Evolutionary conservation across 1,140 invertebrate genomes (phyloP).

Genomic region (Cryptotermes secundus): DNA sequence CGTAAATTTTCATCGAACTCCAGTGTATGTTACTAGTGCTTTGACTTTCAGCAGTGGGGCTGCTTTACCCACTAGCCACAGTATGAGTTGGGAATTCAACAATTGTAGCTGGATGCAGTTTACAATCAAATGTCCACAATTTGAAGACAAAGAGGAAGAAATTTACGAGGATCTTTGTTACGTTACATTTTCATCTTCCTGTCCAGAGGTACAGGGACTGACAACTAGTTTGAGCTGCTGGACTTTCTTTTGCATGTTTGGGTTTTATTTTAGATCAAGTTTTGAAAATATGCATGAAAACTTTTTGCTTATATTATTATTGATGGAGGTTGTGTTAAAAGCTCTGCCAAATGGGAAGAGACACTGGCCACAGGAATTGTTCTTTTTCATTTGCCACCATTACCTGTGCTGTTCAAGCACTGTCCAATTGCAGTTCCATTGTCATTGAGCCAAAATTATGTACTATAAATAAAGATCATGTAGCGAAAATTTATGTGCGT

Average conservation of each 20-base stretch:
- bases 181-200: conserved; percentile 68
- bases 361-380: neutral
- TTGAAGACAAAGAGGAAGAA: conserved; percentile 71
- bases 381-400: neutral
- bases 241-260: neutral
- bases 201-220: conserved; percentile 56
- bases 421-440: too few species aligned
- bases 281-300: neutral
- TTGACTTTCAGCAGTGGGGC: conserved; percentile 34
- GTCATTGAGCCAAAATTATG: too few species aligned
- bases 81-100: conserved; percentile 32
- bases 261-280: neutral
- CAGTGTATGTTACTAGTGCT: neutral
- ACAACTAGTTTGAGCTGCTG: neutral
- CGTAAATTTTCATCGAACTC: neutral
- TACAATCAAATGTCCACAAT: conserved; percentile 58
- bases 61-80: conserved; percentile 25
- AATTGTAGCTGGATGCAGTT: conserved; percentile 58
- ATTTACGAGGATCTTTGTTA: conserved; percentile 88
- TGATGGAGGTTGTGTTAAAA: neutral
- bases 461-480: too few species aligned
- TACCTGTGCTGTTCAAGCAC: too few species aligned
- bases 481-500: too few species aligned
- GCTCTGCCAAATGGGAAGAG: neutral
- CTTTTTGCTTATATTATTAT: neutral